Evolutionary conservation across 2,797 vertebrate species (phyloP), one percentile per base, ranked within the genome.

Genomic region (Margarornis squamiger): DNA sequence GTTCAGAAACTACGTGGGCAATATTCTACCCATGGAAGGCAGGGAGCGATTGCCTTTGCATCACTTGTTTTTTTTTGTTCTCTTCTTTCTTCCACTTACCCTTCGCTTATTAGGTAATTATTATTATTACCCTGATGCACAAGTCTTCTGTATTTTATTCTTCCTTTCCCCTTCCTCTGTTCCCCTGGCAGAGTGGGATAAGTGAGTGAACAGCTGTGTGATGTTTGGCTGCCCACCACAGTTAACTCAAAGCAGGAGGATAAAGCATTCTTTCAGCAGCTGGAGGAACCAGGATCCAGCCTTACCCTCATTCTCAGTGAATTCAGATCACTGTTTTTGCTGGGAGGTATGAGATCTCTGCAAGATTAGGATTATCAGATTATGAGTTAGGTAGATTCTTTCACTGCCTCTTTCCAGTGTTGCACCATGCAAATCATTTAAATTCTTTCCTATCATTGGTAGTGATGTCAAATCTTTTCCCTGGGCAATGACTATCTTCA

Each of bases 401-500:
- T 48, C 55, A 80, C 24, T 39, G 15, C 39, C 22, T 80, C 30
- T 89, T 81, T 78, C n/a, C 26, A 34, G 7, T 20, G 12, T 65
- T 72, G 8, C n/a, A n/a, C 19, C 10, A 27, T 2, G 2, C 9
- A 0, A 65, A 48, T 49, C 8, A 79, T 80, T 88, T 38, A 51
- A 19, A 51, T 73, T 62, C 22, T 74, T 92, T 77, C 18, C 12
- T 95, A 20, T 73, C 34, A 48, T 51, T 93, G 82, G 58, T 78
- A 86, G 36, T 77, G 86, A 86, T 92, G 59, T 74, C 63, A 92
- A 95, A 93, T 92, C 30, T 74, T 72, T 81, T 86, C 54, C 79
- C 74, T 86, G 32, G 61, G 84, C 52, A 96, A 95, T 86, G 41
- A 95, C 74, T 49, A 78, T 58, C 90, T 95, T 86, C 66, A 63